These are phyloP conservation scores for Rotaria socialis DNA, from an alignment of 2,888 invertebrate genomes.

Conservation along the genomic window DNA sequence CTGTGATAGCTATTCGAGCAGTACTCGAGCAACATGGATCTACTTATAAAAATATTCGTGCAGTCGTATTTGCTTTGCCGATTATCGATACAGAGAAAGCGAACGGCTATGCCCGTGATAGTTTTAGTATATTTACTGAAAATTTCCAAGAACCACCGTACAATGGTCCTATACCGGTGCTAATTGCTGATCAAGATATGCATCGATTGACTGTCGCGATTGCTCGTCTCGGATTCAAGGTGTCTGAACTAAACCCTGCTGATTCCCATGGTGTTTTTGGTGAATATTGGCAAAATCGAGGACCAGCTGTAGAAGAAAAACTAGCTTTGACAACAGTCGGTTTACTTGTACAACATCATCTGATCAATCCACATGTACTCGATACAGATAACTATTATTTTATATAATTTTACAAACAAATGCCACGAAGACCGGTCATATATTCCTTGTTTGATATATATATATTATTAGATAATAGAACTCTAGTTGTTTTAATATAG, in stretches of 20 bases:
- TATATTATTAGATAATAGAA: no score
- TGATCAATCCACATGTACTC: not conserved
- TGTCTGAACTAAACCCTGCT: not conserved
- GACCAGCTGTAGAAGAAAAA: constrained; percentile 33
- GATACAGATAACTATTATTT: not conserved
- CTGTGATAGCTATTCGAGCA: not conserved
- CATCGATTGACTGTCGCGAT: not conserved
- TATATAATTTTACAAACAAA: not conserved
- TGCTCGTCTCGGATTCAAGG: not conserved
- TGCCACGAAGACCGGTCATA: not conserved
- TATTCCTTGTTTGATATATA: no score
- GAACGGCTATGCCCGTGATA: not conserved
- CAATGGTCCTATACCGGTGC: not conserved
- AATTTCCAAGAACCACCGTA: not conserved
- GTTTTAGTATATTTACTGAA: not conserved
- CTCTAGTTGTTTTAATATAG: no score
- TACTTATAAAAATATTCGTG: not conserved
- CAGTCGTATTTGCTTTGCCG: not conserved
- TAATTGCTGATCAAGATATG: constrained; percentile 28
- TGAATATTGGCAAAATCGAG: constrained; percentile 35
- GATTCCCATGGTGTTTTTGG: constrained; percentile 33
- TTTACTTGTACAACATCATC: not conserved
- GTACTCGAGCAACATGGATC: not conserved
- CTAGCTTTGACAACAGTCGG: constrained; percentile 1
- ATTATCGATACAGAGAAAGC: not conserved